A percentile compares a stretch with the other conserved stretches of the same genome.
These are phyloP conservation scores for Meles meles DNA, from an alignment of 2,113 vertebrate genomes.

Conservation along the genomic window DNA sequence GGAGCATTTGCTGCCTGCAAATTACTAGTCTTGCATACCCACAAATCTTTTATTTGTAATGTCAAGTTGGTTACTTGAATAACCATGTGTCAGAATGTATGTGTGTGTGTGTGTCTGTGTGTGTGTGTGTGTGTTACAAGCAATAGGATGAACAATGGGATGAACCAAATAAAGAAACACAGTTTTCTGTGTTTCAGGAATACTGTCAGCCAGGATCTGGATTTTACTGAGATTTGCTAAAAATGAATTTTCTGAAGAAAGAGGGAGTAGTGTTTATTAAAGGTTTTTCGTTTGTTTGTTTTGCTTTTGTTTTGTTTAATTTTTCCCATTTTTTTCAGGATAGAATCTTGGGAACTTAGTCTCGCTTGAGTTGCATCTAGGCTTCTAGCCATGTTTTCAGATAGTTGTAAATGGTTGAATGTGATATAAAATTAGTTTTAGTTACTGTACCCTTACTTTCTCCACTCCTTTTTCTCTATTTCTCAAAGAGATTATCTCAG, in stretches of 20 bases:
- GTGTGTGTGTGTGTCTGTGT: background rate
- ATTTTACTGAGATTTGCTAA: background rate
- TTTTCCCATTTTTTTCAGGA: background rate
- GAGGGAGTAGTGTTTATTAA: background rate
- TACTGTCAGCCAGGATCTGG: background rate
- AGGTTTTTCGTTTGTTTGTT: background rate
- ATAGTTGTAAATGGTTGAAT: background rate
- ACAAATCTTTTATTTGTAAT: background rate
- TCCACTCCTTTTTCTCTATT: background rate
- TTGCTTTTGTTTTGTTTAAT: background rate
- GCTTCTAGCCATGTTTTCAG: background rate
- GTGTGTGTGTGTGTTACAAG: background rate
- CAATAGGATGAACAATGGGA: background rate
- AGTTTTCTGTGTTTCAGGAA: background rate
- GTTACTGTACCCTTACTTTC: background rate
- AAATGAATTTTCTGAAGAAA: background rate
- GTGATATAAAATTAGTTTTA: background rate
- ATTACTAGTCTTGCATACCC: background rate
- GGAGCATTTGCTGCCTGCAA: background rate
- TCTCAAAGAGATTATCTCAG: background rate
- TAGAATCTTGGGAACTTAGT: background rate
- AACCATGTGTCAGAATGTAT: background rate
- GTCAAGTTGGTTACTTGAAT: background rate
- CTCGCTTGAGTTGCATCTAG: background rate
- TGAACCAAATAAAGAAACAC: background rate